Conservation (phyloP, 1,140 invertebrate species). For the Camponotus floridanus region DNA sequence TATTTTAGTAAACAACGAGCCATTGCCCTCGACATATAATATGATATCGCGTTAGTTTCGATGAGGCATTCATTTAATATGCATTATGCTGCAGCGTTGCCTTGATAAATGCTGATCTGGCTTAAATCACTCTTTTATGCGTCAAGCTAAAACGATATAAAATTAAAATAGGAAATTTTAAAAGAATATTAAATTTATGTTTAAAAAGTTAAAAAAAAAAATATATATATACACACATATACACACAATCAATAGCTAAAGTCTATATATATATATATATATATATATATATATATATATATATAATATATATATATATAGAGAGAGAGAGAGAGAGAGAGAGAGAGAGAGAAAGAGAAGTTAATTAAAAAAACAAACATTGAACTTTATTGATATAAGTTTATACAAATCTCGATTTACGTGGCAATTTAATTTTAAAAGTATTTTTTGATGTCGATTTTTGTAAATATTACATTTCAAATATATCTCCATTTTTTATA, state of each 20-base stretch:
- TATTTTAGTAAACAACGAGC: constrained; percentile 45
- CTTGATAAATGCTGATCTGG: constrained; percentile 51
- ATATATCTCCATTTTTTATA: constrained; percentile 8
- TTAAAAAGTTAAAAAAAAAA: constrained; percentile 26
- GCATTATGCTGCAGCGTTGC: constrained; percentile 41
- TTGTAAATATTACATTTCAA: neutral
- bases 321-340: too few species aligned
- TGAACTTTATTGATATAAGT: constrained; percentile 7
- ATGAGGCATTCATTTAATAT: constrained; percentile 59
- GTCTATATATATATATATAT: too few species aligned
- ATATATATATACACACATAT: too few species aligned
- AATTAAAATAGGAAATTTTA: constrained; percentile 27
- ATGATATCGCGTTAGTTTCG: constrained; percentile 6
- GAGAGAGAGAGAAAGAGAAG: too few species aligned
- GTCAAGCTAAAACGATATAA: constrained; percentile 11
- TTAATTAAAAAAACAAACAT: too few species aligned
- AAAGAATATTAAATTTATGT: constrained; percentile 19
- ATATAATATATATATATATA: too few species aligned
- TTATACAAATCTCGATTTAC: neutral
- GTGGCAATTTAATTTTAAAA: constrained; percentile 5
- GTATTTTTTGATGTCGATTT: neutral
- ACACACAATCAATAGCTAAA: too few species aligned
- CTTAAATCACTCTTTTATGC: constrained; percentile 34
- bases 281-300: too few species aligned
- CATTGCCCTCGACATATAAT: constrained; percentile 25